Conservation (phyloP, 2,797 vertebrate species). For the Amblyraja radiata region DNA sequence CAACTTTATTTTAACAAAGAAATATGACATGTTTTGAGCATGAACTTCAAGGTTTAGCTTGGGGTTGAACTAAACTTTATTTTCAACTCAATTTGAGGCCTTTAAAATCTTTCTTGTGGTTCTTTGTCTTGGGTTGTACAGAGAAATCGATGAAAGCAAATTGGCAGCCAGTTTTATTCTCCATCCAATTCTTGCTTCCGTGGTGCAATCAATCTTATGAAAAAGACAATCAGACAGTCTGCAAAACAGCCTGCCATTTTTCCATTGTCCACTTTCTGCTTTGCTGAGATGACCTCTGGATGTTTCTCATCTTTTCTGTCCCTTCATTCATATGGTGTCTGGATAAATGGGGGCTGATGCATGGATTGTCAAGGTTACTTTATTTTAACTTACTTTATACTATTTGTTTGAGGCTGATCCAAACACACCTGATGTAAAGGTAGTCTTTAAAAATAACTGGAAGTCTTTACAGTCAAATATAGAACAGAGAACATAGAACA, state of each 20-base stretch:
- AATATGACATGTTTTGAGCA: background rate
- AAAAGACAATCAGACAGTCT: background rate
- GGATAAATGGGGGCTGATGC: background rate
- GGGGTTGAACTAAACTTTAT: too few relatives aligned
- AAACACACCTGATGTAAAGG: background rate
- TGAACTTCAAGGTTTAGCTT: background rate
- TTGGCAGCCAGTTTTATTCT: background rate
- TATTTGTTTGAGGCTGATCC: background rate
- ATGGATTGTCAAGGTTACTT: background rate
- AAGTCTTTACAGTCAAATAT: background rate
- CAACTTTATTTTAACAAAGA: background rate
- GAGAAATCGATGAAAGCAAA: background rate
- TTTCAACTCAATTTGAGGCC: background rate
- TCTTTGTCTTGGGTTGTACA: background rate
- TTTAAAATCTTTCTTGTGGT: background rate
- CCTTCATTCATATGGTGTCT: background rate
- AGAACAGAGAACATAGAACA: too few relatives aligned
- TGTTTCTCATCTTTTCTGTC: background rate
- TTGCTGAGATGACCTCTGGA: background rate
- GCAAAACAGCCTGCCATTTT: background rate
- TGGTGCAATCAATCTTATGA: background rate
- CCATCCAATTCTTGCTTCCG: background rate
- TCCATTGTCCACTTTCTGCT: background rate
- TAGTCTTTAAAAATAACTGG: background rate
- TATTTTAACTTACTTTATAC: background rate